phyloP scores from a whole-genome alignment of 2,888 invertebrate species.

The Anorthoa munda region DNA sequence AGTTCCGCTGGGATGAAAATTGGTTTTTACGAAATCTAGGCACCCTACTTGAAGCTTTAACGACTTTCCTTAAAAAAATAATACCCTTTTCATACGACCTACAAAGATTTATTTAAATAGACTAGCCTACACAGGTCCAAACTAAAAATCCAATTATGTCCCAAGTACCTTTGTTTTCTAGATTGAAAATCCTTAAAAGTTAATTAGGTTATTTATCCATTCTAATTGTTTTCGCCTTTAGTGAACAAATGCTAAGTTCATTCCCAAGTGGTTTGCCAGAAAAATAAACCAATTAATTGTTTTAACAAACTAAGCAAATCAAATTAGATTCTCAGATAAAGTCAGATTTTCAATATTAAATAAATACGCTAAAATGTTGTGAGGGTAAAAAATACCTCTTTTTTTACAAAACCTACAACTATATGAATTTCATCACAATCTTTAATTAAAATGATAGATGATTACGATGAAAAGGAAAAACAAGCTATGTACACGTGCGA shows the following conservation, averaged over 20 bases:
- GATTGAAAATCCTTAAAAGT: conserved; percentile 45
- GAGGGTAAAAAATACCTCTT: neutral
- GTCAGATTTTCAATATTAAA: conserved; percentile 24
- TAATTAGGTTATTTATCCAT: conserved; percentile 49
- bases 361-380: neutral
- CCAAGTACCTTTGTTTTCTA: conserved; percentile 15
- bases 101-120: neutral
- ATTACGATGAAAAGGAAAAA: neutral
- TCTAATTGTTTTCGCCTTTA: conserved; percentile 45
- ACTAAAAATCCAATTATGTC: conserved; percentile 31
- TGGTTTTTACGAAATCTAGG: neutral
- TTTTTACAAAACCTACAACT: no score
- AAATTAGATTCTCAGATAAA: neutral
- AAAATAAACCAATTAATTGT: conserved; percentile 41
- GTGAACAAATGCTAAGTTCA: conserved; percentile 19
- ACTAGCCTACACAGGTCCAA: neutral
- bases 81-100: conserved; percentile 18
- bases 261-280: conserved; percentile 27
- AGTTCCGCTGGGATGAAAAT: neutral
- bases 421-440: no score
- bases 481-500: neutral
- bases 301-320: conserved; percentile 27
- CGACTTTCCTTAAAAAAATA: conserved; percentile 19
- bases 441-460: no score
- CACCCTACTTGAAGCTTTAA: neutral